A percentile compares a stretch with the other conserved stretches of the same genome.
Evolutionary conservation across 2,113 vertebrate species (phyloP).

Genomic region (Coptodon rendalli): DNA sequence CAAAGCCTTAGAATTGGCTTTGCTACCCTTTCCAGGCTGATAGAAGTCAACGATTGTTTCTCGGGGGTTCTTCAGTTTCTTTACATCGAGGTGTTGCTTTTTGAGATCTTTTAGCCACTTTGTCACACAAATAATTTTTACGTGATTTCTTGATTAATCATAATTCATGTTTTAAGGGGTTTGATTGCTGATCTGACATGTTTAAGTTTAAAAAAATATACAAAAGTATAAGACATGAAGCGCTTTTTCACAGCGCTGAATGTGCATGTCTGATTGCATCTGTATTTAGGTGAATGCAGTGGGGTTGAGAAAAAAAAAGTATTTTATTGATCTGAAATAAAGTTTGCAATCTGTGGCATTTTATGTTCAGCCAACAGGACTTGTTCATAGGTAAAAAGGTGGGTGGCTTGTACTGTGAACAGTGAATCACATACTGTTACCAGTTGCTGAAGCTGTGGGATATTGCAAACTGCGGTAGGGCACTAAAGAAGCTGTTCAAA

Average conservation of each 20-base stretch:
- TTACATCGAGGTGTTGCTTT: not conserved
- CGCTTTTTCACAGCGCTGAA: not conserved
- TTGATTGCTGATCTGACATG: not conserved
- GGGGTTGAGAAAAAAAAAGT: not conserved
- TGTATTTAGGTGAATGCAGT: not conserved
- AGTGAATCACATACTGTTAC: conserved; percentile 27
- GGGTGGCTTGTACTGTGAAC: not conserved
- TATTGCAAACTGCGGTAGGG: not conserved
- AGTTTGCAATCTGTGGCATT: not conserved
- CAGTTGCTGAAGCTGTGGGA: conserved; percentile 29
- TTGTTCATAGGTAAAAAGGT: not conserved
- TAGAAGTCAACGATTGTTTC: not conserved
- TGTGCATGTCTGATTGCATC: not conserved
- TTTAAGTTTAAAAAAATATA: not conserved
- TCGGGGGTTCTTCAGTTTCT: not conserved
- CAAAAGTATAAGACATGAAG: not conserved
- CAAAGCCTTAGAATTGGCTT: not conserved
- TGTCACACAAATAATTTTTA: not conserved
- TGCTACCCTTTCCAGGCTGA: not conserved
- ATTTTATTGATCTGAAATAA: not conserved
- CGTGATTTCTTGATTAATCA: accelerated
- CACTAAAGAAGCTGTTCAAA: conserved; percentile 20
- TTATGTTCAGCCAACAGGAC: conserved; percentile 16
- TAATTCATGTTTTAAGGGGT: not conserved
- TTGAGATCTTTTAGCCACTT: not conserved